Conservation (phyloP, 1,140 invertebrate species). For the Papilio aristodemus region DNA sequence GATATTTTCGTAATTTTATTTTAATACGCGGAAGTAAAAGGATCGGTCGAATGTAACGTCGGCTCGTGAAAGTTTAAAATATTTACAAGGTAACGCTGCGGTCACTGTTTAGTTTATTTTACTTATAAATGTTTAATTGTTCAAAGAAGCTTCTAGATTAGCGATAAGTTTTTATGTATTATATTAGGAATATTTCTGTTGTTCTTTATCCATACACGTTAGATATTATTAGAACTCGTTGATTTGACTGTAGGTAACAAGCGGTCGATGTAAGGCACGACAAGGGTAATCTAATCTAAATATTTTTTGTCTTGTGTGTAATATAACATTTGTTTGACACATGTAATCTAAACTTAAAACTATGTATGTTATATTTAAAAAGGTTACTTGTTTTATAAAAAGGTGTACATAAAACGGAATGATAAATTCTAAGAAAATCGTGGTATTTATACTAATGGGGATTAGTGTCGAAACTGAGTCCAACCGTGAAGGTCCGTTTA, state of each 20-base stretch:
- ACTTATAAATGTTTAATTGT: too few species aligned
- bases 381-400: constrained; percentile 8
- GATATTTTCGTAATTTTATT: constrained; percentile 1
- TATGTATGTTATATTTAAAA: not conserved
- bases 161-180: too few species aligned
- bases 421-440: constrained; percentile 13
- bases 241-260: too few species aligned
- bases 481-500: constrained; percentile 16
- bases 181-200: too few species aligned
- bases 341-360: not conserved
- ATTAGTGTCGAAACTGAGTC: constrained; percentile 15
- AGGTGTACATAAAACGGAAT: constrained; percentile 4
- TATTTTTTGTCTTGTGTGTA: too few species aligned
- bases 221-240: too few species aligned
- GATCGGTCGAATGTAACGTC: constrained; percentile 5
- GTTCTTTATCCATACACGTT: too few species aligned
- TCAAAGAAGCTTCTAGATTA: too few species aligned
- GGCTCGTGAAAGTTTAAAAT: constrained; percentile 6
- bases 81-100: not conserved
- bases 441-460: constrained; percentile 15
- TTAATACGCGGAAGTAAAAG: constrained; percentile 10
- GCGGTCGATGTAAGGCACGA: too few species aligned
- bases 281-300: too few species aligned
- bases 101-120: too few species aligned
- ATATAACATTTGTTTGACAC: not conserved